A percentile compares a stretch with the other conserved stretches of the same genome.
Evolutionary conservation across 1,140 invertebrate genomes (phyloP).

Genomic region (Temnothorax nylanderi): DNA sequence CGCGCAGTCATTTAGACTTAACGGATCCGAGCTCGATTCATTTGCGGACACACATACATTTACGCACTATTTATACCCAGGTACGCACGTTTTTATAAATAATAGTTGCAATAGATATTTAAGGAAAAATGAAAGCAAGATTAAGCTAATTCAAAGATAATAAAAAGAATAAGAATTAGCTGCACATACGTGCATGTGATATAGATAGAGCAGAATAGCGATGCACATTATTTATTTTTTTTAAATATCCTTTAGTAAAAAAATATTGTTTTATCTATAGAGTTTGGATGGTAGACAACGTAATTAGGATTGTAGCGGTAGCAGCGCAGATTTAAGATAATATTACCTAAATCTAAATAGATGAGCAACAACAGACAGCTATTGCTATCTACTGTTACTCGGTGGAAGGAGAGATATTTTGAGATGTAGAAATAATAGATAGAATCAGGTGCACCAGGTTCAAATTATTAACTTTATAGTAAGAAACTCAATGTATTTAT

Average conservation of each 20-base stretch:
- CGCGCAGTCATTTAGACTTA: neutral
- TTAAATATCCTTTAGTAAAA: neutral
- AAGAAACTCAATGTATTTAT: neutral
- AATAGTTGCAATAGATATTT: neutral
- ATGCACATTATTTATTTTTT: neutral
- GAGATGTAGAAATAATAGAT: neutral
- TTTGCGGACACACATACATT: neutral
- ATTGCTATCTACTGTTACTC: neutral
- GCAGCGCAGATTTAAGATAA: neutral
- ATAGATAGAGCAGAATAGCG: neutral
- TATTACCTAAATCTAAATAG: neutral
- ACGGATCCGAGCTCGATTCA: neutral
- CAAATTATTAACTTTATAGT: neutral
- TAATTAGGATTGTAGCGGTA: neutral
- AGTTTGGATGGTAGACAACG: neutral
- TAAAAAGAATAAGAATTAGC: neutral
- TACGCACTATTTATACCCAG: neutral
- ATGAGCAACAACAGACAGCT: neutral
- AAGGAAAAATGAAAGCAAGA: neutral
- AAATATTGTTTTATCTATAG: neutral
- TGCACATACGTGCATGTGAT: neutral
- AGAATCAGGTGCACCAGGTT: neutral
- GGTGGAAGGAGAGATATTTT: neutral
- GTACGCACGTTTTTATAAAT: neutral
- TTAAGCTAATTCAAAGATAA: neutral